Evolutionary conservation across 64 coral and sea anemone genomes (phyloP), one percentile per base, ranked within the genome.

Genomic region (Montipora foliosa): DNA sequence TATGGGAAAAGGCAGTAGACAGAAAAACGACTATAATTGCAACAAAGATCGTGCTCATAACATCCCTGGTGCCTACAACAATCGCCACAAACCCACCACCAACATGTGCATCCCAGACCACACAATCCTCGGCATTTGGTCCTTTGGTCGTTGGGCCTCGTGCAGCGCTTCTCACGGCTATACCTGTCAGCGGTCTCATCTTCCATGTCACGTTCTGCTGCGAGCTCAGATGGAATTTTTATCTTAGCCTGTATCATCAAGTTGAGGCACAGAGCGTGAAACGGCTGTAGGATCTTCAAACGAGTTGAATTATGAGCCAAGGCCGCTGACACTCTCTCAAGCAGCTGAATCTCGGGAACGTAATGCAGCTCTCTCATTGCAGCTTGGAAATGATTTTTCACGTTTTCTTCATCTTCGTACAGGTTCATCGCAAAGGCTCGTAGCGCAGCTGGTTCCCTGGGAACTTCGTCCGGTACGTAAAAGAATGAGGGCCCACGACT

Each of bases 1-100:
- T 78, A 49, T 20, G 72, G 76, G 44, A 19, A 50, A 6, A 29
- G 37, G 37, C 88, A 79, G 19, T 49, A 90, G 4, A 46, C 21
- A 15, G 49, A 49, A 20, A 24, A 79, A 48, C 22, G 88, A 47
- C 16, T 8, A 2, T 50, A 13, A 4, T 71, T 58, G 10, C 88
- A 90, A 79, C 88, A 90, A 11, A 90, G 4, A 47, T 90, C 88
- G 61, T 90, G 88, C 44, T 90, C 76, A 52, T 90, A 90, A 67
- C 88, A 90, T 12, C 88, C 88, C 21, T 59, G 76, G 67, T 90
- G 76, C 88, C 88, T 80, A 60, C 88, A 90, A 59, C 88, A 90
- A 46, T 90, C 88, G n/a, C 74, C 74, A 69, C 88, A 90, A 90
- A 80, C 15, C 88, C 58, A 90, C 9, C 6, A 24, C 88, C 88